Base-by-base conservation (phyloP, 2,888 invertebrate genomes). In the Leptopilina myrica region DNA sequence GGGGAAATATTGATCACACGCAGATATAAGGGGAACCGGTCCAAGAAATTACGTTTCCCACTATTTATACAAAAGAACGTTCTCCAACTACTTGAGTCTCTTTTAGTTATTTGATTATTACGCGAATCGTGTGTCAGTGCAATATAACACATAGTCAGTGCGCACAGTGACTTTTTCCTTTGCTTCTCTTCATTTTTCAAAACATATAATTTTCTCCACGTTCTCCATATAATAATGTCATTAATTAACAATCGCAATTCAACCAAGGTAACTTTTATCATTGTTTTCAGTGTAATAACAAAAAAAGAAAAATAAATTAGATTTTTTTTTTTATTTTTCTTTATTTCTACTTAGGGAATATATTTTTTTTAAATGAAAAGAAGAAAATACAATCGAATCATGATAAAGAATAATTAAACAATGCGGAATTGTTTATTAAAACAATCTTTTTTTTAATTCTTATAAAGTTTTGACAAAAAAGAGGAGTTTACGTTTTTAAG, bases 11-110 rank as follows among this genome's bases (percentile, higher is more conserved):
- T 49, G 49, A 49, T 49, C 49, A 49, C 49, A 49, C 49, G 12
- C 75, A 78, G 81, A 64, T 81, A 84, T 84, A 84, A 82, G 84
- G 81, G 78, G 84, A 84, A 84, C 84, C 84, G 84, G 84, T 84
- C 82, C 81, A 67, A 81, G 81, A 81, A 82, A 78, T 81, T 79
- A 79, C 82, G 81, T 84, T 82, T 79, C 81, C 81, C 84, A 81
- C 82, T 78, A 80, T 80, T 49, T 49, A 49, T 49, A 49, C 49
- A 49, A 49, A 49, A 80, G 82, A 82, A 79, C 86, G 85, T 84
- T 86, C 84, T 82, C 81, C 80, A 80, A 75, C 79, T 80, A 81
- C 80, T 80, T 79, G 83, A 81, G 49, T 49, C 49, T 49, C 43
- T 49, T 49, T 11, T 49, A 49, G 49, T 49, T 15, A 59, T 15